These are phyloP conservation scores for Cantharis rufa DNA, from an alignment of 2,888 invertebrate genomes.

Conservation along the genomic window DNA sequence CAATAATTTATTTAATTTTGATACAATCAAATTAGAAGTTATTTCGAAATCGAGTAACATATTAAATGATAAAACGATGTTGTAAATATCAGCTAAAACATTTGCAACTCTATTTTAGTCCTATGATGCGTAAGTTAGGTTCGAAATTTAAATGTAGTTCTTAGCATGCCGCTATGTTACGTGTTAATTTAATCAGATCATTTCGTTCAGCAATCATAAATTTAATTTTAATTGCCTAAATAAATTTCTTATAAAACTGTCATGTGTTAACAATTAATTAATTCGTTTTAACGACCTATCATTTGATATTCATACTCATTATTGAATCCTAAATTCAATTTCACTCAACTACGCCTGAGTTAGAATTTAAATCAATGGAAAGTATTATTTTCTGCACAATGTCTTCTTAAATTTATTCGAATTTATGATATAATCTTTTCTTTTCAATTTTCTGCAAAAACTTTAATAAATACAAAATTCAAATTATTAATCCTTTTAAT, in stretches of 20 bases:
- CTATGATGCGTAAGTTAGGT: neutral
- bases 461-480: neutral
- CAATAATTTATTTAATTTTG: no score
- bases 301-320: neutral
- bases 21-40: no score
- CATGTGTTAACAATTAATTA: neutral
- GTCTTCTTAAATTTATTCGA: neutral
- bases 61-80: neutral
- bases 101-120: neutral
- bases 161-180: neutral
- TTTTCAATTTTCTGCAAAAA: neutral
- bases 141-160: neutral
- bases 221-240: neutral
- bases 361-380: neutral
- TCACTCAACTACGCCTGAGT: neutral
- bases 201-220: neutral
- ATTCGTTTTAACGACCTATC: neutral
- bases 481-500: neutral
- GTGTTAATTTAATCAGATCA: neutral
- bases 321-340: neutral
- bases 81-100: neutral
- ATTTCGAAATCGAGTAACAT: neutral
- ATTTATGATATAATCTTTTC: neutral
- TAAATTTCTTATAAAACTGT: neutral
- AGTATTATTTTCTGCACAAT: neutral